Base-by-base conservation (phyloP, 2,888 invertebrate species). In the Plebejus argus region DNA sequence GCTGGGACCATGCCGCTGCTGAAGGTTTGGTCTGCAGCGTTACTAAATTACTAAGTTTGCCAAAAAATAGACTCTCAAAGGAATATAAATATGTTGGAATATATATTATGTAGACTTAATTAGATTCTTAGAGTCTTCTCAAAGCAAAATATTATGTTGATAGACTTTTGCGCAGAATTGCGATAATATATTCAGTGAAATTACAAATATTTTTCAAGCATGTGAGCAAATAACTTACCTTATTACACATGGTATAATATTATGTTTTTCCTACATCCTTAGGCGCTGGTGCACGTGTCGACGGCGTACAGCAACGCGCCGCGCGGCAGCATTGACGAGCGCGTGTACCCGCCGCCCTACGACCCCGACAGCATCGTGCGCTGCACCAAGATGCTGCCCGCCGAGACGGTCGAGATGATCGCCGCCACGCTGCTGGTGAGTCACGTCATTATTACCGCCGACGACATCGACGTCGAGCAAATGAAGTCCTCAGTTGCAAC, bases 251-350 rank as follows among this genome's bases (percentile, higher is more conserved):
- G 8, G 10, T 8, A 12, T 45, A 45, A 49, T 53, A 18, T 18
- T 1, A 53, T 18, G 53, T 18, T 15, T 53, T 53, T 53, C 18
- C 5, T 53, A 6, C 33, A 23, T 76, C 28, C 1, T 15, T 18
- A 96, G 95, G 96, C 96, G 81, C 94, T 97, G 79, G 97, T 99
- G 0, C 99, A 99, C 89, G 98, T 99, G 3, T 99, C 99, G 0
- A 99, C 99, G 0, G 99, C 99, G 0, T 99, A 98, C 92, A 98
- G 99, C 86, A 99, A 99, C 93, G 98, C 99, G 71, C 98, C 99
- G 79, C 95, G 96, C 76, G 93, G 95, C 18, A 95, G 96, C 83
- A 96, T 99, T 35, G 97, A 97, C 77, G 99, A 99, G 88, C 93
- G 95, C 10, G 96, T 99, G 61, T 99, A 99, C 88, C 96, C 97